Base-by-base conservation (phyloP, 2,797 vertebrate genomes). In the Loriculus beryllinus region DNA sequence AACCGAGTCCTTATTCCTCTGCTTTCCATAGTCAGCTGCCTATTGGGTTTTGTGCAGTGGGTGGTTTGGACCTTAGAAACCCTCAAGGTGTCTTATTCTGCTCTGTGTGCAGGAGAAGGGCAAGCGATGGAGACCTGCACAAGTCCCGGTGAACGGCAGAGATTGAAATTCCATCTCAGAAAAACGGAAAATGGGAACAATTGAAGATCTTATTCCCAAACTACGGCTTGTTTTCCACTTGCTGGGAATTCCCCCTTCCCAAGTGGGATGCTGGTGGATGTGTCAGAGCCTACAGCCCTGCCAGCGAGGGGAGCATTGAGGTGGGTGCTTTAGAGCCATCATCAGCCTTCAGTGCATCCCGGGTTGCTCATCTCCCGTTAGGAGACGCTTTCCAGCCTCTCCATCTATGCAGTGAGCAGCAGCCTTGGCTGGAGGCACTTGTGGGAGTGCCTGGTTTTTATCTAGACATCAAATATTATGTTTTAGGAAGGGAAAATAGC, bases 181-280 rank as follows among this genome's bases (percentile, higher is more conserved):
- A 45, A 59, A 74, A 10, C 6, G 16, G 43, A 39, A 65, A 42
- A 74, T 2, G 7, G 29, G 42, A 14, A 63, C 3, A 9, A 7
- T 5, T 56, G 3, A 25, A 69, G 19, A 5, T 42, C 59, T 74
- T 59, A 18, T n/a, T 49, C 25, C 43, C 20, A 33, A 47, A 33
- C 2, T 4, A 10, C 0, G 8, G 7, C 5, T 82, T 31, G 6
- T 43, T 77, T 77, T 67, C 40, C 7, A 14, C 3, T 18, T 1
- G 2, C 2, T 4, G 1, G 13, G 18, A 83, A 45, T 48, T 62
- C 19, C 2, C 2, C 15, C 8, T 71, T 83, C 29, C 28, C 22
- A 20, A 2, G 2, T 20, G 19, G 62, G 43, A 45, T 79, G 59
- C 59, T 62, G 70, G 23, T 42, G 51, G 43, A 52, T 70, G 23